These are phyloP conservation scores for Cepaea nemoralis DNA, from an alignment of 1,140 invertebrate genomes.

Conservation along the genomic window DNA sequence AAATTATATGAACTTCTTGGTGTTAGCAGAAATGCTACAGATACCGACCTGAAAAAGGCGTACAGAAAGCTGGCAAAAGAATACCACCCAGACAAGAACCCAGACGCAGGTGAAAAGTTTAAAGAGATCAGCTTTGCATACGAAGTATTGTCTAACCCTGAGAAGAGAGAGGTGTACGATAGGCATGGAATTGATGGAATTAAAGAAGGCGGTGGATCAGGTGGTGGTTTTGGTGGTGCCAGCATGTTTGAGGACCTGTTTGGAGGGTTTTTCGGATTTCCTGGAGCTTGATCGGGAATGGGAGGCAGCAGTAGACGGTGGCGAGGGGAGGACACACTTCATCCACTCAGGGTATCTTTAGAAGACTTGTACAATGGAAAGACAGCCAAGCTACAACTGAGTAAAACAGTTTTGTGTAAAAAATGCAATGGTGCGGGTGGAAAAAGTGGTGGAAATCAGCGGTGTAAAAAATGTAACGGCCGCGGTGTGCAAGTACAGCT, in stretches of 20 bases:
- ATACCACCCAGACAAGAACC: constrained; percentile 99
- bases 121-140: constrained; percentile 99
- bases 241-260: constrained; percentile 70
- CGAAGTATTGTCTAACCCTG: constrained; percentile 95
- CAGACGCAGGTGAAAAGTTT: constrained; percentile 91
- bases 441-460: constrained; percentile 86
- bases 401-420: constrained; percentile 97
- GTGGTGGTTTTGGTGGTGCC: constrained; percentile 58
- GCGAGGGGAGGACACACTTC: constrained; percentile 80
- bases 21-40: constrained; percentile 81
- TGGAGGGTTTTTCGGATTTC: constrained; percentile 69
- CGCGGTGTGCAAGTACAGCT: too few species aligned
- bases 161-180: constrained; percentile 96
- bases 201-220: constrained; percentile 86
- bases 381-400: constrained; percentile 92
- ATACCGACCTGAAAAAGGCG: constrained; percentile 87
- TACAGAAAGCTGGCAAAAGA: constrained; percentile 86
- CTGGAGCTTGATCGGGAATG: constrained; percentile 52
- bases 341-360: constrained; percentile 85
- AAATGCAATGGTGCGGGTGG: constrained; percentile 95
- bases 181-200: constrained; percentile 96
- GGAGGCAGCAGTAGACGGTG: constrained; percentile 71
- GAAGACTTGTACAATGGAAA: constrained; percentile 98
- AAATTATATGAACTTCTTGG: constrained; percentile 87
- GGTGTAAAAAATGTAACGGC: constrained; percentile 89